Conservation (phyloP, 2,888 invertebrate species). For the Cheilosia grossa region DNA sequence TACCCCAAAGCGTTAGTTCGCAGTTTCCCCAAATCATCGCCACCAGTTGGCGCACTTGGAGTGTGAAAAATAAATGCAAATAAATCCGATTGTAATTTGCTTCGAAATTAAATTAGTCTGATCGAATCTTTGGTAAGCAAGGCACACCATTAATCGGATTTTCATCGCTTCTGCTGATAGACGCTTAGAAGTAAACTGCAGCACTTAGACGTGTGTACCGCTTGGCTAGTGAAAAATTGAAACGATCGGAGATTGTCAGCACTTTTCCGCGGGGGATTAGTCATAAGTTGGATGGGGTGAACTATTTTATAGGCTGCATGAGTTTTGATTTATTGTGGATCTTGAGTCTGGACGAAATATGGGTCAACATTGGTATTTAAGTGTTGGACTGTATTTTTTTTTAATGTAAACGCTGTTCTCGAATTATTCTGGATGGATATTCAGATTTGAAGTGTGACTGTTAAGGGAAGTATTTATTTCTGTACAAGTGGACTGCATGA, state of each 20-base stretch:
- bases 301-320: background rate
- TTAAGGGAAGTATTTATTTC: background rate
- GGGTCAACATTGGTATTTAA: background rate
- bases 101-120: constrained; percentile 42
- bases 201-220: background rate
- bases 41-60: background rate
- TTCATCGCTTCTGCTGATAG: constrained; percentile 7
- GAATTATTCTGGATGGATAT: background rate
- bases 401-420: background rate
- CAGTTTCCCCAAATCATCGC: background rate
- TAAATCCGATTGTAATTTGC: constrained; percentile 30
- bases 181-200: constrained; percentile 12
- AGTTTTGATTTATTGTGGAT: background rate
- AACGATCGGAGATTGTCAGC: constrained; percentile 20
- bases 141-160: constrained; percentile 7
- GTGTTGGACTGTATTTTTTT: background rate
- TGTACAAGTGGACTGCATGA: background rate
- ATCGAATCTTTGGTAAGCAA: constrained; percentile 21
- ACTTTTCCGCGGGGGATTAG: constrained; percentile 3
- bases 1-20: background rate
- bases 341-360: background rate
- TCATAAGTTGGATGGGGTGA: background rate
- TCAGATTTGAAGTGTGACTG: background rate
- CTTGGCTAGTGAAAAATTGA: background rate
- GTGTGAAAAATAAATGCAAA: constrained; percentile 21